Conservation (phyloP, 2,113 vertebrate species). For the Lophotis ruficrista region DNA sequence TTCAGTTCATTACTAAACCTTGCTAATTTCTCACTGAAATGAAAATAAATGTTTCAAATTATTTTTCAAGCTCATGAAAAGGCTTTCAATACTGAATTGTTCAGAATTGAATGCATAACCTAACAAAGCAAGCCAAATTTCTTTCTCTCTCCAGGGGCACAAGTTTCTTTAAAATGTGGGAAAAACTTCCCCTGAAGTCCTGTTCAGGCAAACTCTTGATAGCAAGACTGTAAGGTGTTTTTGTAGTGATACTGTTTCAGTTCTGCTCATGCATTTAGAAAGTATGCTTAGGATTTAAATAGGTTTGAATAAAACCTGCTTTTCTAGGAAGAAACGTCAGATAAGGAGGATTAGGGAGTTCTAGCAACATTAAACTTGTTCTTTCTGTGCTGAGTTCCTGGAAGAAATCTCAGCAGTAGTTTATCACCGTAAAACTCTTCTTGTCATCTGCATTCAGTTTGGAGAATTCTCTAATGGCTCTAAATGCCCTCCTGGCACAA, state of each 20-base stretch:
- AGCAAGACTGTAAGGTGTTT: background rate
- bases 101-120: background rate
- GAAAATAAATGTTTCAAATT: background rate
- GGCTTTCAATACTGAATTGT: background rate
- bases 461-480: background rate
- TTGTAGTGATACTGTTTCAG: background rate
- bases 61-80: background rate
- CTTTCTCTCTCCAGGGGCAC: background rate
- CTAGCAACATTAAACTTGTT: background rate
- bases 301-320: background rate
- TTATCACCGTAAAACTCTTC: background rate
- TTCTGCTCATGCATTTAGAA: background rate
- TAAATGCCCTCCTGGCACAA: background rate
- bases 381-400: background rate
- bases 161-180: background rate
- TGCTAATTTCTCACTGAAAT: background rate
- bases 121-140: background rate
- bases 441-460: accelerated
- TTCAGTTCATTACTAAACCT: background rate
- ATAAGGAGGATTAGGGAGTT: background rate
- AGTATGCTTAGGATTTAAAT: background rate
- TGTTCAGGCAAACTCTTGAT: background rate
- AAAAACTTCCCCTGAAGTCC: background rate
- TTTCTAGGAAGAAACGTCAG: background rate
- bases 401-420: background rate